A percentile compares a stretch with the other conserved stretches of the same genome.
Conservation (phyloP, 2,888 invertebrate genomes). For the Eilema sororculum region DNA sequence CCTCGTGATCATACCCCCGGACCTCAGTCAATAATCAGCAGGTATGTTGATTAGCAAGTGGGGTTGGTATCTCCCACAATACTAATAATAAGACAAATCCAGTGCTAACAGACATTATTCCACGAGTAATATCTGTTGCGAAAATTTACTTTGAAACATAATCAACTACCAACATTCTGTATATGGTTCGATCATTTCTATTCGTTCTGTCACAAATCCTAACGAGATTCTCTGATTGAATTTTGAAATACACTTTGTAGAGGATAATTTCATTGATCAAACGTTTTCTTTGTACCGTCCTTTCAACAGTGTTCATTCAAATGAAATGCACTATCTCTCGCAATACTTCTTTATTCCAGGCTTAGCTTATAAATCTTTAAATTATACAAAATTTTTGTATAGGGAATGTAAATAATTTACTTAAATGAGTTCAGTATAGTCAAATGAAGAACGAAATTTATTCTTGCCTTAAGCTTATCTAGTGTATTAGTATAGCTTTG, state of each 20-base stretch:
- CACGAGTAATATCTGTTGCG: too few relatives aligned
- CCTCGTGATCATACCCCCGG: too few relatives aligned
- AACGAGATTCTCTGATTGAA: background rate
- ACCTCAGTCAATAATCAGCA: too few relatives aligned
- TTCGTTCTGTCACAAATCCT: background rate
- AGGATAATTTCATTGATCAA: background rate
- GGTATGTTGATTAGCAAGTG: too few relatives aligned
- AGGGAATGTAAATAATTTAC: background rate
- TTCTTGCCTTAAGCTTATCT: slow-evolving; percentile 1
- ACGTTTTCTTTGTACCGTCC: background rate
- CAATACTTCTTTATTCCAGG: background rate
- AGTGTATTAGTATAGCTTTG: background rate
- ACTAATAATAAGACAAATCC: too few relatives aligned
- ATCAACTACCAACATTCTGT: background rate
- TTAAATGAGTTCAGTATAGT: background rate
- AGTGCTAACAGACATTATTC: too few relatives aligned
- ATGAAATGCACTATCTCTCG: background rate
- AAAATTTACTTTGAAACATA: background rate
- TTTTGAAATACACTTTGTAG: background rate
- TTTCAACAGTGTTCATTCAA: background rate
- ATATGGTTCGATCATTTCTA: background rate
- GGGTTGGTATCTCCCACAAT: too few relatives aligned
- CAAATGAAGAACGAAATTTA: background rate
- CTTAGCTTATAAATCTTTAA: background rate
- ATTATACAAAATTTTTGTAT: background rate